Conservation (phyloP, 2,113 vertebrate species). For the Todiramphus chloris region DNA sequence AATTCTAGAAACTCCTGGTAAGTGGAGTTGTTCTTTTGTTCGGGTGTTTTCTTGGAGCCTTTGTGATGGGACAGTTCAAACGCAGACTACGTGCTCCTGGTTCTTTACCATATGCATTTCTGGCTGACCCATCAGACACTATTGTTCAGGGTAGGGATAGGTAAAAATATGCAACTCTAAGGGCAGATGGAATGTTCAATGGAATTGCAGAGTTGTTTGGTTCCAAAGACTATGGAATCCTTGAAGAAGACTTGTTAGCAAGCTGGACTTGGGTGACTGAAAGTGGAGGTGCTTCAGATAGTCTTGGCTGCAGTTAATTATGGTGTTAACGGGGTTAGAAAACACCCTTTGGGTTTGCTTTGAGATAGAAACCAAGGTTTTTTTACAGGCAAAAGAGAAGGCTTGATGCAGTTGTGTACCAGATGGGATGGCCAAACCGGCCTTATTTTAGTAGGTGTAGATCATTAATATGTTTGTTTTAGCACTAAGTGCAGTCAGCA, state of each 20-base stretch:
- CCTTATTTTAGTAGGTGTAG: not conserved
- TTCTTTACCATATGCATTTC: not conserved
- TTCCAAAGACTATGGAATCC: not conserved
- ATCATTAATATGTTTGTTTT: not conserved
- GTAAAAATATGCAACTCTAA: not conserved
- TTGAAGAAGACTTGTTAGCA: not conserved
- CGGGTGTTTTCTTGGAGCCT: not conserved
- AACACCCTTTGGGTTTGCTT: not conserved
- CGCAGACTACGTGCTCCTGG: not conserved
- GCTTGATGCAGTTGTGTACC: not conserved
- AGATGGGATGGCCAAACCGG: not conserved
- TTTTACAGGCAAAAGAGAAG: not conserved
- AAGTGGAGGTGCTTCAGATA: not conserved
- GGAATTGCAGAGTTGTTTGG: not conserved
- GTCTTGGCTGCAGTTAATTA: not conserved
- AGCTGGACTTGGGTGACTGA: not conserved
- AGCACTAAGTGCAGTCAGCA: not conserved
- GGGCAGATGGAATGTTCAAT: not conserved
- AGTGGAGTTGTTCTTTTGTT: not conserved
- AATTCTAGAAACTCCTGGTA: not conserved
- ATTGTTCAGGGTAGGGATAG: accelerated
- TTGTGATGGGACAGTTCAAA: not conserved
- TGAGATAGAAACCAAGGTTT: not conserved
- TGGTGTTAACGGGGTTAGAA: not conserved
- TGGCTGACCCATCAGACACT: not conserved